Conservation (phyloP, 2,113 vertebrate genomes). For the Festucalex cinctus region DNA sequence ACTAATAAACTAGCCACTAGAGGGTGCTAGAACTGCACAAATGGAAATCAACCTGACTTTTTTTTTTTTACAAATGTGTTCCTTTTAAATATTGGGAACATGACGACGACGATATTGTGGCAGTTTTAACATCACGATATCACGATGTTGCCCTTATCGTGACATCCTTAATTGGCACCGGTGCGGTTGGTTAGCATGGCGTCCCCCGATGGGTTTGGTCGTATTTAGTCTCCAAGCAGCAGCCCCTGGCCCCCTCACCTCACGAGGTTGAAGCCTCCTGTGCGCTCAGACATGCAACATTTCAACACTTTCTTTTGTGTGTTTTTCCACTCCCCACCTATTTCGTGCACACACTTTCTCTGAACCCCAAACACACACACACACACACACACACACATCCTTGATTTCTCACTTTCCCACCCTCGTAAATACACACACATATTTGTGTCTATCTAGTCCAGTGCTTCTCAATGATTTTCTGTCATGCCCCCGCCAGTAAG, state of each 20-base stretch:
- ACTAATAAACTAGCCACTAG: too few species aligned
- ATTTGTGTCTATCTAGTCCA: not conserved
- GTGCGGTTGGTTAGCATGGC: conserved; percentile 36
- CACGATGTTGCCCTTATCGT: too few species aligned
- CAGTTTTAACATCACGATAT: too few species aligned
- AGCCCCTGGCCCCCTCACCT: conserved; percentile 48
- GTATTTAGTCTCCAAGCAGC: conserved; percentile 57
- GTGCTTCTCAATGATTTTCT: too few species aligned
- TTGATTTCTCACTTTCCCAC: conserved; percentile 12
- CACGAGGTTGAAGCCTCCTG: conserved; percentile 53
- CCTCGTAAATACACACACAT: conserved; percentile 12
- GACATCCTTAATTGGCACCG: too few species aligned
- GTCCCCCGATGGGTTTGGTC: conserved; percentile 46
- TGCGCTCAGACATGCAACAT: conserved; percentile 66
- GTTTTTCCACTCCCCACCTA: conserved; percentile 57
- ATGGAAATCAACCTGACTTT: too few species aligned
- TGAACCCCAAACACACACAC: conserved; percentile 26
- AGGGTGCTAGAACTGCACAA: too few species aligned
- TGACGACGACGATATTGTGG: too few species aligned
- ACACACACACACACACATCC: conserved; percentile 23
- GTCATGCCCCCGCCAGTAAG: too few species aligned
- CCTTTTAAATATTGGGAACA: too few species aligned
- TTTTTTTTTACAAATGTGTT: too few species aligned
- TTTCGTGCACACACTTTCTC: conserved; percentile 20
- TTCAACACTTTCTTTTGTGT: conserved; percentile 69